Evolutionary conservation across 2,113 vertebrate species (phyloP), one percentile per base, ranked within the genome.

Genomic region (Misgurnus anguillicaudatus): DNA sequence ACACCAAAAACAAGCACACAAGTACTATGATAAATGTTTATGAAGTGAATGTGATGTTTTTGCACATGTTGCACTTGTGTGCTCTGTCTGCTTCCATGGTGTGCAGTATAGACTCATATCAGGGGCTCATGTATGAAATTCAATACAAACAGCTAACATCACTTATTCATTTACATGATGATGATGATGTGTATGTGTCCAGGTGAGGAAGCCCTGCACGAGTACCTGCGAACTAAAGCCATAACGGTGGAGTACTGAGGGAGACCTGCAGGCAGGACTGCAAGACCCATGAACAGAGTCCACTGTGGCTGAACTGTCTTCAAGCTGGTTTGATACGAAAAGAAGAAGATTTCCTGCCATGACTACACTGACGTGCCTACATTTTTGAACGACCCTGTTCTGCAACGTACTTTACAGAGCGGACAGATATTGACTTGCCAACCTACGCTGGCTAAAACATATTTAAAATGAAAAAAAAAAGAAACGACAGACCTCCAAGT

Each of bases 191-290:
- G 9, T 48, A n/a, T 38, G 31, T 51, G 6, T 78, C 61, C 86
- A 98, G 98, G 97, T 80, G 95, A 99, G 87, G 97, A 98, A 78
- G 98, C 98, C 17, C 95, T 99, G 45, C 87, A 93, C 1, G 98
- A 99, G 77, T 99, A 99, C 88, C 96, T 99, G 72, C 94, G 94
- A 92, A 99, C 96, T 84, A 99, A 99, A 93, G 93, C 97, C 0
- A 91, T 99, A 87, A 99, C 97, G 0, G 94, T 99, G 87, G 97
- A 99, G 80, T 99, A 99, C 85, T 98, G 69, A 78, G 68, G 38
- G 14, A 62, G 51, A 61, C 21, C 8, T 61, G 48, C 38, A 0
- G 79, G 42, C 77, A 41, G 57, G 31, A 61, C 21, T 24, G 6
- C 13, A n/a, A 77, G 10, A 64, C 57, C 19, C 11, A 19, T 24